Evolutionary conservation across 2,888 invertebrate genomes (phyloP), one percentile per base, ranked within the genome.

Genomic region (Linyphia triangularis): DNA sequence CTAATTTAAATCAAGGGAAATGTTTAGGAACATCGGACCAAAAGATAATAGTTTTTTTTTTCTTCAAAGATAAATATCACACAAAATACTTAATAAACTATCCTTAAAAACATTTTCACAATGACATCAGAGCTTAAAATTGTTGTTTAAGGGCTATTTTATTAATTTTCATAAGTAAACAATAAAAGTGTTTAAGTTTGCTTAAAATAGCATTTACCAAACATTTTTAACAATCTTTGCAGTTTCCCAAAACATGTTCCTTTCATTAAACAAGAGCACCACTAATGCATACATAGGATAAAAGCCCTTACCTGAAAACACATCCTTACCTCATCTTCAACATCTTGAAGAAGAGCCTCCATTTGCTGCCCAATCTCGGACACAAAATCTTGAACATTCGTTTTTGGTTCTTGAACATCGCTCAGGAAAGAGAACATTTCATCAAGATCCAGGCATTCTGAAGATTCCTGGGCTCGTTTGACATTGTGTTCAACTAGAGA

Each of bases 381-480:
- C 16, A 91, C 89, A 88, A 79, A 85, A 33, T 90, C 88, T 40
- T 90, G 88, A 63, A 88, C 69, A 33, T 85, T 88, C 19, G 90
- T 72, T 26, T 81, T 79, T 6, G 85, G 73, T 43, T 90, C 94
- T 89, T 94, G 94, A 57, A 96, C 96, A 91, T 97, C 97, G 0
- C 96, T 96, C 26, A 97, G 94, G 93, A 97, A 97, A 85, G 97
- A 97, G 93, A 97, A 97, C 91, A 97, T 93, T 93, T 97, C 97
- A 93, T 97, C 97, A 91, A 97, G 93, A 92, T 97, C 97, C 0
- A 97, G 96, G 63, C 91, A 91, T 73, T 91, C 91, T 16, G 91
- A 90, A 16, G 91, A 78, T 77, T 91, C 91, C 57, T 91, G 91
- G 19, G 93, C 93, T 91, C 95, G 93, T 90, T 95, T 94, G 0